Base-by-base conservation (phyloP, 2,888 invertebrate genomes). In the Neoitamus cyanurus region DNA sequence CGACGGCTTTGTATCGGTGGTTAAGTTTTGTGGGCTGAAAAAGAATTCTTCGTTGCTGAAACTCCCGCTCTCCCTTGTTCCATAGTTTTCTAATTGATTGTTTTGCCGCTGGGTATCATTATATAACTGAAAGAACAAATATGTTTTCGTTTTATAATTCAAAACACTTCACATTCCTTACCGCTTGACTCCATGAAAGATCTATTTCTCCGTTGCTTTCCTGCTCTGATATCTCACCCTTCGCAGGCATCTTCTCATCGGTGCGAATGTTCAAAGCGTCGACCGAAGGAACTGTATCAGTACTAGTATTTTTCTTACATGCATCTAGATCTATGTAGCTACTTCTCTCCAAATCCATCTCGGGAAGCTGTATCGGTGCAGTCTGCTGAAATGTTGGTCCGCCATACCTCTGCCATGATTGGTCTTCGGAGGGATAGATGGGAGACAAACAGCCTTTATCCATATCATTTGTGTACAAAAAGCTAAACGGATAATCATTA, bases 161-260 rank as follows among this genome's bases (percentile, higher is more conserved):
- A 75, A 75, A 36, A 37, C 6, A 13, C 6, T 75, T 75, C 6
- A 15, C 2, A 77, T n/a, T 13, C 11, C 92, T 92, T 91, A 96
- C 94, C 92, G 95, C 90, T 87, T 91, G 91, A 86, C 94, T 95
- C 93, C 96, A 95, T 1, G 95, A 94, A 87, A 91, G 91, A 87
- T 96, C 96, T 89, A 95, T 95, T 87, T 95, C 95, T 11, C 96
- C 96, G 89, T 96, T 95, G 91, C 96, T 96, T 89, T 97, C 97
- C 90, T 96, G 97, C 15, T 96, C 97, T 13, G 96, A 96, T 68
- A 97, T 93, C 91, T 97, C 97, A 0, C 97, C 97, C 86, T 96
- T 93, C 0, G 97, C 95, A 46, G 97, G 97, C 96, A 97, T 97
- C 87, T 95, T 94, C 90, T 97, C 97, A 89, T 97, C 96, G 0